Evolutionary conservation across 2,797 vertebrate genomes (phyloP).

Genomic region (Cirrhinus mrigala): DNA sequence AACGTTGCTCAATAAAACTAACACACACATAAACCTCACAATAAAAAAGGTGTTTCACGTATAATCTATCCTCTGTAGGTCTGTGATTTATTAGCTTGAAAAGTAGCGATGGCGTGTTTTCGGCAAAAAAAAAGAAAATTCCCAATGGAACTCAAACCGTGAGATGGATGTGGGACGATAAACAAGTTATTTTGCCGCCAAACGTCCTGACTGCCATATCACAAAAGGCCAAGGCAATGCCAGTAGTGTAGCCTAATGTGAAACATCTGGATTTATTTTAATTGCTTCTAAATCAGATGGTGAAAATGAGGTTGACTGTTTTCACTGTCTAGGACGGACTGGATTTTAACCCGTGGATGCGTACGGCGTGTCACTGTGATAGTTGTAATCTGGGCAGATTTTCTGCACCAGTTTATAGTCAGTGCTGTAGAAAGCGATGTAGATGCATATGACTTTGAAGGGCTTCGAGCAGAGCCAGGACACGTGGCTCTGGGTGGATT

Average conservation of each 20-base stretch:
- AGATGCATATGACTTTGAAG: slow-evolving; percentile 99
- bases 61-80: slow-evolving; percentile 18
- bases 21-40: slow-evolving; percentile 27
- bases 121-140: neutral
- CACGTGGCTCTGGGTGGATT: slow-evolving; percentile 98
- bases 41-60: slow-evolving; percentile 3
- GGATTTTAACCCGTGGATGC: slow-evolving; percentile 91
- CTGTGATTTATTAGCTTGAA: slow-evolving; percentile 8
- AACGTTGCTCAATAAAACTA: neutral
- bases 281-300: slow-evolving; percentile 72
- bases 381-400: slow-evolving; percentile 99
- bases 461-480: slow-evolving; percentile 99
- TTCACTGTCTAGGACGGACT: slow-evolving; percentile 49
- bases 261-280: slow-evolving; percentile 80
- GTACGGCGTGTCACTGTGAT: slow-evolving; percentile 97
- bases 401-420: slow-evolving; percentile 99
- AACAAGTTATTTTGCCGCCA: slow-evolving; percentile 3
- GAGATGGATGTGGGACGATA: slow-evolving; percentile 2
- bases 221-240: slow-evolving; percentile 59
- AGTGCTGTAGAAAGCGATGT: slow-evolving; percentile 97
- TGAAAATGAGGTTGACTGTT: slow-evolving; percentile 61
- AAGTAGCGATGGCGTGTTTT: neutral
- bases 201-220: neutral
- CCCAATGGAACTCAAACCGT: neutral
- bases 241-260: slow-evolving; percentile 69